These are phyloP conservation scores for Cololabis saira DNA, from an alignment of 2,113 vertebrate genomes.

Conservation along the genomic window DNA sequence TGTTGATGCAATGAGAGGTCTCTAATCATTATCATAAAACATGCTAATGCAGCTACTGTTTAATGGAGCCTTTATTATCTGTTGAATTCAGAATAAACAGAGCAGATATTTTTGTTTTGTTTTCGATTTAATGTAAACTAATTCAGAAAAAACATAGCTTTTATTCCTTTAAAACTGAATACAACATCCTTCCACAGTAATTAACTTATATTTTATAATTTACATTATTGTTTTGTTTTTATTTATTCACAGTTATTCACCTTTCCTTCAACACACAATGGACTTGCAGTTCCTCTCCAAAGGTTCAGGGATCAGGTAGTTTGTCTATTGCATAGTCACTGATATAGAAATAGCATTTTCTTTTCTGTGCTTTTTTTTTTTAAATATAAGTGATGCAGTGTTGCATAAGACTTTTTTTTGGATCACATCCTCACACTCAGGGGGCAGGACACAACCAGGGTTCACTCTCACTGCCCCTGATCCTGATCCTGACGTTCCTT, in stretches of 20 bases:
- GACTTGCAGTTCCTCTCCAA: conserved; percentile 16
- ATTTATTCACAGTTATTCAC: conserved; percentile 13
- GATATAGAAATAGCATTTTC: background rate
- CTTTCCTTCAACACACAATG: conserved; percentile 51
- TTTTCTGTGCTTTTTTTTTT: background rate
- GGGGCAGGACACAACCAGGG: conserved; percentile 16
- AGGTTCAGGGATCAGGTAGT: conserved; percentile 34
- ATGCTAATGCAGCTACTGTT: too few relatives aligned
- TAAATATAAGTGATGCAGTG: conserved; percentile 8
- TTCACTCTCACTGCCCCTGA: conserved; percentile 63
- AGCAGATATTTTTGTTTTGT: too few relatives aligned
- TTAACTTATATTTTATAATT: too few relatives aligned
- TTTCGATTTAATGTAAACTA: too few relatives aligned
- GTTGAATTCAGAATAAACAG: too few relatives aligned
- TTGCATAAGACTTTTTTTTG: background rate
- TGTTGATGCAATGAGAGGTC: too few relatives aligned
- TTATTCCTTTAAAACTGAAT: background rate
- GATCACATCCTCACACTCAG: conserved; percentile 30
- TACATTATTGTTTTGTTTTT: background rate
- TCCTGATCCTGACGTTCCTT: conserved; percentile 86
- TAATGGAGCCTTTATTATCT: too few relatives aligned
- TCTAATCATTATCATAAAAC: too few relatives aligned
- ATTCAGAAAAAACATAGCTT: too few relatives aligned
- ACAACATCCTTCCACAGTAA: background rate
- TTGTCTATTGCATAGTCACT: background rate